Evolutionary conservation across 1,140 invertebrate genomes (phyloP).

Genomic region (Hyphantria cunea): DNA sequence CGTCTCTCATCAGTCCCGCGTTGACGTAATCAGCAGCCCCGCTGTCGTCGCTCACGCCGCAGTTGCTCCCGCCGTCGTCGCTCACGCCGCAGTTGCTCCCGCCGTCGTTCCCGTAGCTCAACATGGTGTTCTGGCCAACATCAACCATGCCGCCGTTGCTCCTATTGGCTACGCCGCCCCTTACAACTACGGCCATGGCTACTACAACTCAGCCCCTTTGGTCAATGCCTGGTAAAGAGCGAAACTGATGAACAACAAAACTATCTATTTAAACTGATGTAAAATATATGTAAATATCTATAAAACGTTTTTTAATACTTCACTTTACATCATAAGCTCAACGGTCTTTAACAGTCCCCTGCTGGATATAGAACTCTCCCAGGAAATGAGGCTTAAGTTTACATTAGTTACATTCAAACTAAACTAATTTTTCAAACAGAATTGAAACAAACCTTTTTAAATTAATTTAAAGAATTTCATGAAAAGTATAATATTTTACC

Average conservation of each 20-base stretch:
- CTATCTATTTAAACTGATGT: too few relatives aligned
- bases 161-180: constrained; percentile 38
- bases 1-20: constrained; percentile 11
- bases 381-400: too few relatives aligned
- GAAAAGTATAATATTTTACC: too few relatives aligned
- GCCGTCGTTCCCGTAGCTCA: constrained; percentile 65
- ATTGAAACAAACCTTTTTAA: too few relatives aligned
- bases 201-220: constrained; percentile 39
- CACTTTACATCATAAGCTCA: too few relatives aligned
- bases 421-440: too few relatives aligned
- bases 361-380: too few relatives aligned
- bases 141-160: constrained; percentile 35
- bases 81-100: constrained; percentile 27
- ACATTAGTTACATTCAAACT: too few relatives aligned
- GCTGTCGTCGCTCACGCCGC: constrained; percentile 36
- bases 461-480: too few relatives aligned
- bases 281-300: too few relatives aligned
- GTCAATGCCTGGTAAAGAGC: constrained; percentile 56
- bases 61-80: constrained; percentile 59
- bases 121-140: constrained; percentile 41
- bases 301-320: too few relatives aligned
- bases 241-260: constrained; percentile 61
- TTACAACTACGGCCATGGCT: constrained; percentile 35
- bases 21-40: constrained; percentile 6
- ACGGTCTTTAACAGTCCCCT: too few relatives aligned